Evolutionary conservation across 2,888 invertebrate genomes (phyloP).

Genomic region (Chirona hameri): DNA sequence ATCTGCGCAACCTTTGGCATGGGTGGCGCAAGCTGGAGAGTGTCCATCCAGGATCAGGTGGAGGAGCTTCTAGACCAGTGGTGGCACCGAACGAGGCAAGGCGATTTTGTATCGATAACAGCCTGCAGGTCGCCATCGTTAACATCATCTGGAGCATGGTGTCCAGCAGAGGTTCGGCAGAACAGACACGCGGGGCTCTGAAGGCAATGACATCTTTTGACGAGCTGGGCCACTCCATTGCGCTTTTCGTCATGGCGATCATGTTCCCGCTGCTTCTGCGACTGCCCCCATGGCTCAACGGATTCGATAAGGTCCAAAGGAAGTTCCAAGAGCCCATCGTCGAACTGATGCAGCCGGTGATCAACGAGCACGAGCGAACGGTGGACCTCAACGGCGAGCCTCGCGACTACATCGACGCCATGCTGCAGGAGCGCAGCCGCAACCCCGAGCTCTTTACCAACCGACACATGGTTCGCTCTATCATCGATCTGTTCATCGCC

Average conservation of each 20-base stretch:
- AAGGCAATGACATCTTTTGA: constrained; percentile 9
- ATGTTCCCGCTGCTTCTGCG: too few species aligned
- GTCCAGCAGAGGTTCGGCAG: constrained; percentile 7
- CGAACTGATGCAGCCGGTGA: background rate
- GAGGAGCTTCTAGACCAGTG: background rate
- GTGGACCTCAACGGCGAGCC: background rate
- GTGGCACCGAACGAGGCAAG: background rate
- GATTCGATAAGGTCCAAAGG: background rate
- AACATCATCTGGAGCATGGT: constrained; percentile 32
- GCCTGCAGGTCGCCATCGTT: constrained; percentile 25
- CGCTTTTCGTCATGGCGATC: too few species aligned
- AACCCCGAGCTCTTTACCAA: background rate
- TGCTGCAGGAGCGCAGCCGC: background rate
- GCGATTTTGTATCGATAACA: background rate
- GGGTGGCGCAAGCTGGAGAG: constrained; percentile 28
- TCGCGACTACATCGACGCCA: constrained; percentile 4
- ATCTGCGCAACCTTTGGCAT: constrained; percentile 25
- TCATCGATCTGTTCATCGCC: background rate
- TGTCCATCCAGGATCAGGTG: constrained; percentile 22
- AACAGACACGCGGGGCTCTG: background rate
- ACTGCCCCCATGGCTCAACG: background rate
- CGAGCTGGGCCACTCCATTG: background rate
- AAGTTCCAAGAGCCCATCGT: background rate
- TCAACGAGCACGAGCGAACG: background rate
- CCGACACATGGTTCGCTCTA: background rate